Conservation (phyloP, 2,888 invertebrate genomes). For the Epinotia ramella region DNA sequence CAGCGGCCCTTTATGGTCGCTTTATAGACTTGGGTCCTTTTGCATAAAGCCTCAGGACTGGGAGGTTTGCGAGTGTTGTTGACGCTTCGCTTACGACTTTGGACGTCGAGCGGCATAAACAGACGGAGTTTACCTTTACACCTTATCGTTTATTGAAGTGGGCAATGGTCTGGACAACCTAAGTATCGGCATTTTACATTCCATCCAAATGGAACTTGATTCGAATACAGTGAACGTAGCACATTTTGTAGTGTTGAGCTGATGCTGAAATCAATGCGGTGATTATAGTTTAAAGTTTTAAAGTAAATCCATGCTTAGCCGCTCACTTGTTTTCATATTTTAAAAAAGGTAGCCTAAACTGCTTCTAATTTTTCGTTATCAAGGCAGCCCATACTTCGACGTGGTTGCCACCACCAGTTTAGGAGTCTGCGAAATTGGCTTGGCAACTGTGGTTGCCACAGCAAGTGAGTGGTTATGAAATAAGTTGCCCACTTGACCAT, state of each 20-base stretch:
- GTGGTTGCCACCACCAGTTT: too few relatives aligned
- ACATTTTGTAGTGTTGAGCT: neutral
- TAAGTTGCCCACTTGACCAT: neutral
- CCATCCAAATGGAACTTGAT: neutral
- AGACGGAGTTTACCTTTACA: conserved; percentile 35
- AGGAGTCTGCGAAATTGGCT: too few relatives aligned
- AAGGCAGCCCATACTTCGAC: too few relatives aligned
- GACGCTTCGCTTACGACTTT: conserved; percentile 45
- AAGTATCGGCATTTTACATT: neutral
- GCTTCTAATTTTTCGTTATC: too few relatives aligned
- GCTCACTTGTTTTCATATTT: too few relatives aligned
- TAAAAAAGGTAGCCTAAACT: too few relatives aligned
- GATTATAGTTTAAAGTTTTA: too few relatives aligned
- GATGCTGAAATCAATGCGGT: neutral
- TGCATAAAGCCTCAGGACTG: conserved; percentile 76
- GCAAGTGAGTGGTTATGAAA: too few relatives aligned
- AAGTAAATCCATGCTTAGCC: neutral
- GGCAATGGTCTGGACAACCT: neutral
- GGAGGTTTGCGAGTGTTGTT: conserved; percentile 53
- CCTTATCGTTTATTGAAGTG: conserved; percentile 35
- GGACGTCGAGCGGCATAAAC: conserved; percentile 32
- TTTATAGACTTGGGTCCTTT: conserved; percentile 82
- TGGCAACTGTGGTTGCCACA: too few relatives aligned
- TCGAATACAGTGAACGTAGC: neutral
- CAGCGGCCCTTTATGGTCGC: conserved; percentile 78